Evolutionary conservation across 37 sponge, comb jelly and placozoan species (phyloP), one percentile per base, ranked within the genome.

Genomic region (Theonella swinhoei): DNA sequence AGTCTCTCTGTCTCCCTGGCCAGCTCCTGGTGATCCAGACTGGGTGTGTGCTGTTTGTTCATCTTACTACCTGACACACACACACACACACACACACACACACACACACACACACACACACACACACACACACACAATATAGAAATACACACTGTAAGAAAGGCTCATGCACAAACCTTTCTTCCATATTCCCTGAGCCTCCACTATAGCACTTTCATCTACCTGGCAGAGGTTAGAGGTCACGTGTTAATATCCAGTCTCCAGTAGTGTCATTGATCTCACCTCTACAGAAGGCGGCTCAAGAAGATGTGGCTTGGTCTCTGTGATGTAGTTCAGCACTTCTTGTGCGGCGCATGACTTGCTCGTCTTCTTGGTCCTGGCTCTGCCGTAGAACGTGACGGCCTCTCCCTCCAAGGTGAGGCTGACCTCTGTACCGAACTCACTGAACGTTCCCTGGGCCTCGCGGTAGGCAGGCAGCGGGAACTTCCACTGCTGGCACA

Each of bases 401-500:
- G 64, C 62, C 32, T 82, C 84, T 25, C 80, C 82, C 22, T 74
- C 75, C 29, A 82, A 23, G 1, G 70, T 87, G 40, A 91, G 26
- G 1, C 72, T 86, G 60, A 86, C 80, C 64, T 82, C 84, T 25
- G 65, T 73, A 3, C 91, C 91, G 33, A 91, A 91, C 83, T 86
- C 63, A 1, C 22, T 36, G 73, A 78, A 87, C 68, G 65, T 73
- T 1, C 87, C 91, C 67, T 61, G 47, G 11, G 82, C 68, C 79
- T 86, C 91, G 25, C 78, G 62, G 91, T 91, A 91, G 38, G 31
- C 68, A 3, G 91, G 91, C 33, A 87, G 42, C 1, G 87, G 74
- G 36, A 83, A 41, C 62, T 72, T 82, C 83, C 87, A 87, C 72
- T 75, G 64, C 91, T 91, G 91, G n/a, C 39, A 72, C 9, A 91